Base-by-base conservation (phyloP, 2,113 vertebrate species). In the Donacobius atricapilla region DNA sequence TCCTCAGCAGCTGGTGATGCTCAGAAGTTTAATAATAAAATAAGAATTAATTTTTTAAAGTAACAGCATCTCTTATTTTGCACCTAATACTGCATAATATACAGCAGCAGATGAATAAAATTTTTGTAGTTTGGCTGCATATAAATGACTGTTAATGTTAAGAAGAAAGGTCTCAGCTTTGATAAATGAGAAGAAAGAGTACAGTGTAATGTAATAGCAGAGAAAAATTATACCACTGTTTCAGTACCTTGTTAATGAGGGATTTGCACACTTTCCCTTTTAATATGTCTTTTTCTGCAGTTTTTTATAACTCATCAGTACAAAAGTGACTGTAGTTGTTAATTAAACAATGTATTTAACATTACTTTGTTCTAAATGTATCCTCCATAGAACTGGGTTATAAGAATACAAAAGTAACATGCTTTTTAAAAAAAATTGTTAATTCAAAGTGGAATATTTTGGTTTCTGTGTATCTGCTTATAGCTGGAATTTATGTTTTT, bases 181-280 rank as follows among this genome's bases (percentile, higher is more conserved):
- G 69, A 89, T 83, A 93, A 96, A 48, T 84, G 78, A 80, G 68
- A 87, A 63, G 23, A 20, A 88, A 50, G 73, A 72, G n/a, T 80
- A 25, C 10, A 61, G 23, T 65, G 39, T 48, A 58, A 77, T 78
- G 53, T 37, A 89, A 77, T 31, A 69, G 53, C 71, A 81, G 39
- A 78, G 61, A 61, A 86, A 64, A 94, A 72, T 75, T 78, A 78
- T 23, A 90, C n/a, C 76, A 89, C 50, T 92, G 70, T 95, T 88
- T 93, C 40, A 42, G 10, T 89, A 24, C 77, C 71, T 91, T 27
- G 3, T 81, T 94, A 94, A 69, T 88, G 56, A 94, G 42, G 60
- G 61, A 86, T 96, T 93, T 94, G 30, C 58, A 87, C 48, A 47
- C 31, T 89, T 95, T 72, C 28, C 15, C 12, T 68, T 71, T 63